A percentile compares a stretch with the other conserved stretches of the same genome.
phyloP scores from a whole-genome alignment of 2,797 vertebrate genomes.

The Cyclura pinguis region DNA sequence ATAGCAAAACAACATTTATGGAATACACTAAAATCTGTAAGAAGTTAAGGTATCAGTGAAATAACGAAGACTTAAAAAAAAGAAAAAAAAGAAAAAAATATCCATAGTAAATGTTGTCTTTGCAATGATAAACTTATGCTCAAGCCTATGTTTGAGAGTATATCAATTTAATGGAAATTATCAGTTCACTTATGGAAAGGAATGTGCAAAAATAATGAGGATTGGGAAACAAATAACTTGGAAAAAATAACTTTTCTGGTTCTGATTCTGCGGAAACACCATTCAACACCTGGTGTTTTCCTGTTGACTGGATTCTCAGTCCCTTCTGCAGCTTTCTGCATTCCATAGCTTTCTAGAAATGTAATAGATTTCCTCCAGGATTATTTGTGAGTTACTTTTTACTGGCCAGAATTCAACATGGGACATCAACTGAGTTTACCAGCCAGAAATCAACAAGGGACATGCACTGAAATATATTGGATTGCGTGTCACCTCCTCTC shows the following conservation, averaged over 20 bases:
- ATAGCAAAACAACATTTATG: not conserved
- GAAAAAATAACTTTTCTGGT: too few relatives aligned
- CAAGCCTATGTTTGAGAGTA: not conserved
- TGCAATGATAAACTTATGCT: slow-evolving; percentile 1
- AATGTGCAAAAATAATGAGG: not conserved
- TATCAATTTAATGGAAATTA: not conserved
- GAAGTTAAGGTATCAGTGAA: slow-evolving; percentile 17
- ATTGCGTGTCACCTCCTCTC: too few relatives aligned
- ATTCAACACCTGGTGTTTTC: not conserved
- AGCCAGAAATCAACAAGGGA: too few relatives aligned
- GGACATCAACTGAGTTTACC: not conserved
- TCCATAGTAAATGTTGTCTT: slow-evolving; percentile 27
- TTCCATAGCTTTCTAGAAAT: not conserved
- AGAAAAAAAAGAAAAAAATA: slow-evolving; percentile 32
- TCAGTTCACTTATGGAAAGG: not conserved
- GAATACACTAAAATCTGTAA: not conserved
- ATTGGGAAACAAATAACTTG: too few relatives aligned
- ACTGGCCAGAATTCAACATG: too few relatives aligned
- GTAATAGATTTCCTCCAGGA: not conserved
- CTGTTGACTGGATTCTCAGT: not conserved
- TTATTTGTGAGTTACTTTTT: not conserved
- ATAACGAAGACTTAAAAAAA: slow-evolving; percentile 18
- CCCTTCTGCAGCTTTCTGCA: not conserved
- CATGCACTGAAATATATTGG: too few relatives aligned
- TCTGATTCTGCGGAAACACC: not conserved